phyloP scores from a whole-genome alignment of 2,888 invertebrate genomes.

The Drosophila conformis region DNA sequence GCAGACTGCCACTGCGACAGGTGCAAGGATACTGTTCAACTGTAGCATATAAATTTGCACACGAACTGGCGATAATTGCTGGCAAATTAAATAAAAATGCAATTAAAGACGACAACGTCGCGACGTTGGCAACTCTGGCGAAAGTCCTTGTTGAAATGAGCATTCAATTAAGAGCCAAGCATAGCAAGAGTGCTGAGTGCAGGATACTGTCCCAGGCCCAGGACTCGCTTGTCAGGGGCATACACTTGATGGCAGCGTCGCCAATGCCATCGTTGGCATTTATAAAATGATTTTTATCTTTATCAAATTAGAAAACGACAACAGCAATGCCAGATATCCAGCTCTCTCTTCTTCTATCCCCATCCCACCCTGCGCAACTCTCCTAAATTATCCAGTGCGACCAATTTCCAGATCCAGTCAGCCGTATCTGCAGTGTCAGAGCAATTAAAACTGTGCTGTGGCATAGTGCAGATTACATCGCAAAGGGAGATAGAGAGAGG shows the following conservation, averaged over 20 bases:
- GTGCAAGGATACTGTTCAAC: conserved; percentile 25
- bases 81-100: conserved; percentile 82
- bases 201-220: conserved; percentile 23
- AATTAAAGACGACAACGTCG: conserved; percentile 72
- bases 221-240: conserved; percentile 52
- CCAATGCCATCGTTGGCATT: conserved; percentile 61
- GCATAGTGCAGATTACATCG: conserved; percentile 73
- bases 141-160: conserved; percentile 58
- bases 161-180: conserved; percentile 69
- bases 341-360: neutral
- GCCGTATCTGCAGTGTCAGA: conserved; percentile 72
- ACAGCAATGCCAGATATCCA: conserved; percentile 33
- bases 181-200: conserved; percentile 9
- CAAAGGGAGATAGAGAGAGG: conserved; percentile 2
- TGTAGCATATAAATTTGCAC: conserved; percentile 69
- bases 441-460: conserved; percentile 76
- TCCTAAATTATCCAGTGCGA: conserved; percentile 13
- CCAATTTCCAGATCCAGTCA: conserved; percentile 64
- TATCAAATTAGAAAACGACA: conserved; percentile 78
- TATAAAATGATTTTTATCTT: conserved; percentile 78
- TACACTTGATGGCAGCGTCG: conserved; percentile 54
- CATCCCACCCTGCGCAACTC: neutral
- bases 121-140: conserved; percentile 38
- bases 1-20: conserved; percentile 41
- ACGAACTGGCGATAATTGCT: conserved; percentile 80